These are phyloP conservation scores for Apodemus agrarius DNA, from an alignment of 2,797 vertebrate species.

Conservation along the genomic window DNA sequence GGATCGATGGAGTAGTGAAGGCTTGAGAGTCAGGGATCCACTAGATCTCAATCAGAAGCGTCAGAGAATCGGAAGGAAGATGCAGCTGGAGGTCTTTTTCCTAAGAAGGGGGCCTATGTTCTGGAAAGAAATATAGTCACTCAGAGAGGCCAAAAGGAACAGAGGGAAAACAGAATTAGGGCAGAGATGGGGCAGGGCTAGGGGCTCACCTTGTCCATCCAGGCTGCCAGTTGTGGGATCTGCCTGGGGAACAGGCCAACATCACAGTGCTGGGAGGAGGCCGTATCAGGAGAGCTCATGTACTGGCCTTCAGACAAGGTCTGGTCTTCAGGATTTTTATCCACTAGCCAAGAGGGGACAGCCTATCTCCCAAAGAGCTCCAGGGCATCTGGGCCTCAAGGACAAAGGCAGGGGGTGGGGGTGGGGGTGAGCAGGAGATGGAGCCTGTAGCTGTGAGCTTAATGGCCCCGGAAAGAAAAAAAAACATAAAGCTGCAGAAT, in stretches of 20 bases:
- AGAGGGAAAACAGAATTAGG: neutral
- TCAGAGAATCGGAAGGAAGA: neutral
- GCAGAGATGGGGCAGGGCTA: neutral
- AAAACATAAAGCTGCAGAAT: conserved; percentile 79
- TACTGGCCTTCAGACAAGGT: neutral
- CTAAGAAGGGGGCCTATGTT: neutral
- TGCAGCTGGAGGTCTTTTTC: neutral
- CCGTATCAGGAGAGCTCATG: neutral
- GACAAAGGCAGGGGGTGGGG: conserved; percentile 74
- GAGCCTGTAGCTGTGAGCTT: conserved; percentile 77
- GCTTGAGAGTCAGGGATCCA: neutral
- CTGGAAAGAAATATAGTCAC: neutral
- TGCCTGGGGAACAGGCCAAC: neutral
- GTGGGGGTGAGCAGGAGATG: conserved; percentile 54
- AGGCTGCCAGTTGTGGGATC: neutral
- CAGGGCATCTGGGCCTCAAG: conserved; percentile 73
- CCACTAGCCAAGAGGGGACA: conserved; percentile 25
- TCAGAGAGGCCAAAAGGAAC: neutral
- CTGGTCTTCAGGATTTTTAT: neutral
- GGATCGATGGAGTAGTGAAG: neutral
- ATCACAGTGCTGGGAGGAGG: neutral
- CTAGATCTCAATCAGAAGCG: neutral
- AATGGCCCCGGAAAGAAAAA: conserved; percentile 77
- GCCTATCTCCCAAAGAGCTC: conserved; percentile 48
- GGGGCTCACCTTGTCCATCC: neutral